Evolutionary conservation across 2,113 vertebrate species (phyloP), one percentile per base, ranked within the genome.

Genomic region (Pipa parva): DNA sequence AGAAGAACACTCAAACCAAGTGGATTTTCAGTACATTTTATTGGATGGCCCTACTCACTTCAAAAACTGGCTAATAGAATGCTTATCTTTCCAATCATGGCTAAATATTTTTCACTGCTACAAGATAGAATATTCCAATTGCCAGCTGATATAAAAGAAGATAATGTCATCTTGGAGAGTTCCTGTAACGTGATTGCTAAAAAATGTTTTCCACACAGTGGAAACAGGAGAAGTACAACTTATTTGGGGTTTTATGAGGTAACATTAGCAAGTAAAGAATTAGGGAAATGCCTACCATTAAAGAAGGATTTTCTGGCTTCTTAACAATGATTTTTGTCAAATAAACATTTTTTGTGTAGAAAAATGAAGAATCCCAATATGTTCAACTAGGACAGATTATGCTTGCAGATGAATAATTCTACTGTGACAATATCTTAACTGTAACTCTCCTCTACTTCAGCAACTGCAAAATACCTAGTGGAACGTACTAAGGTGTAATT

Each of bases 211-310:
- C 39, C 28, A 20, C n/a, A 39, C 36, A 60, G 56, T 11, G 4
- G 29, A 27, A 58, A 33, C 56, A 29, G 26, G 49, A 48, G 13
- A 28, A 56, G 52, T 45, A 21, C 36, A 56, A 46, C 37, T 45
- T 18, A 65, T 45, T 65, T 24, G 46, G 7, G 13, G 17, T 45
- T 56, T 3, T 18, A 56, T 56, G 52, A 65, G 25, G 63, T 65
- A 65, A 65, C 28, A 49, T 24, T 24, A 49, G 26, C 15, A 17
- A 45, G 51, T 46, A 56, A 46, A 24, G 56, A 37, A 13, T 18
- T 31, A 37, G 37, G 52, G 56, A 65, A 65, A 56, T 31, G 51
- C 15, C 51, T 55, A 51, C 56, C 51, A 55, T 46, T 2, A 39
- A 37, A 18, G 37, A 27, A 15, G 12, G 52, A 45, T 15, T 21